These are phyloP conservation scores for Beroe ovata DNA, from an alignment of 37 sponge, comb jelly and placozoan genomes.

Conservation along the genomic window DNA sequence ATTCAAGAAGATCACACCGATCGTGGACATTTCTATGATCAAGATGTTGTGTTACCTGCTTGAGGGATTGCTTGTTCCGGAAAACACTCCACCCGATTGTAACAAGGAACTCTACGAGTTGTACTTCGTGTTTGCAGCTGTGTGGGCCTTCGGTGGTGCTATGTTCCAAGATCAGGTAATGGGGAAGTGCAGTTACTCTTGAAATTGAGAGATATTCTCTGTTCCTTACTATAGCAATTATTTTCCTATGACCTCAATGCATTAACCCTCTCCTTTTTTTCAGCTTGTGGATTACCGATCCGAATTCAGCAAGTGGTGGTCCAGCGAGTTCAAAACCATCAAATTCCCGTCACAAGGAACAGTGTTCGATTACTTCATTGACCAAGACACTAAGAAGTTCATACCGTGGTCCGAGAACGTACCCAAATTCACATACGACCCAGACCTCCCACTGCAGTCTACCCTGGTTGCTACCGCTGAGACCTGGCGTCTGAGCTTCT, in stretches of 20 bases:
- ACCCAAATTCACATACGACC: constrained; percentile 90
- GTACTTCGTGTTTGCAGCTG: constrained; percentile 98
- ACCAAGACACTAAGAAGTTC: constrained; percentile 84
- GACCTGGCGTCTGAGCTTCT: constrained; percentile 84
- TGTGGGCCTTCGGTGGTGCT: constrained; percentile 98
- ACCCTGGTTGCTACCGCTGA: constrained; percentile 94
- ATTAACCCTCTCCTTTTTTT: neutral
- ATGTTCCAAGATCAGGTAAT: constrained; percentile 98
- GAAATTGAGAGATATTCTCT: no score
- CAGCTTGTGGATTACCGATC: constrained; percentile 93
- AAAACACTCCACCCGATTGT: constrained; percentile 92
- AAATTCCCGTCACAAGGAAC: constrained; percentile 98
- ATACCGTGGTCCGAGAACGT: constrained; percentile 87
- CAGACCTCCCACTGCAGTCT: constrained; percentile 94
- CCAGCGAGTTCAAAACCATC: constrained; percentile 90
- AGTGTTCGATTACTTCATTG: constrained; percentile 95
- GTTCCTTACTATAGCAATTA: no score
- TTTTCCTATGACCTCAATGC: no score
- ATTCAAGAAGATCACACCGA: constrained; percentile 98
- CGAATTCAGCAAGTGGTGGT: constrained; percentile 99
- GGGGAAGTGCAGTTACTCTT: no score
- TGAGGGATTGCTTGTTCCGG: constrained; percentile 85
- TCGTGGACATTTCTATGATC: constrained; percentile 93
- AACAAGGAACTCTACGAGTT: constrained; percentile 96
- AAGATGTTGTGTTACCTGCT: constrained; percentile 98